A percentile compares a stretch with the other conserved stretches of the same genome.
These are phyloP conservation scores for Catostylus mosaicus DNA, from an alignment of 30 jellyfish, hydroid and myxozoan genomes.

Conservation along the genomic window DNA sequence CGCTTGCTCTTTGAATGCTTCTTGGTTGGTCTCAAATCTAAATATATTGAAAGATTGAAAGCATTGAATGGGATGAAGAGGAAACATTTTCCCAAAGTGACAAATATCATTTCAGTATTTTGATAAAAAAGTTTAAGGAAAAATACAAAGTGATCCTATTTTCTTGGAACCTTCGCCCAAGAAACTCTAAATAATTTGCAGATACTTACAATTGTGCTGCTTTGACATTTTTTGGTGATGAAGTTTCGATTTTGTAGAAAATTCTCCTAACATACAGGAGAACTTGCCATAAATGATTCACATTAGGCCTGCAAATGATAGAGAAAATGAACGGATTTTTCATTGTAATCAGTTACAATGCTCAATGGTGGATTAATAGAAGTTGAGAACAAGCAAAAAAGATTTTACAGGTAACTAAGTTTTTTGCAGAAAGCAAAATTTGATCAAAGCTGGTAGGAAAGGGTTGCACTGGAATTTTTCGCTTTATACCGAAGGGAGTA, in stretches of 20 bases:
- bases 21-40: conserved; percentile 50
- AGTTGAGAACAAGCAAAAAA: neutral
- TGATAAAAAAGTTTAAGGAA: neutral
- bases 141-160: too few species aligned
- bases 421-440: neutral
- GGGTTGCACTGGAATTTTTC: too few species aligned
- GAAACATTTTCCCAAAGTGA: neutral
- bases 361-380: too few species aligned
- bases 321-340: too few species aligned
- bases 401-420: neutral
- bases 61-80: neutral
- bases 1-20: conserved; percentile 55
- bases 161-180: neutral
- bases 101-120: neutral
- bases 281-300: conserved; percentile 88
- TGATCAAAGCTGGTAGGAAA: too few species aligned
- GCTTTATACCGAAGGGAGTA: too few species aligned
- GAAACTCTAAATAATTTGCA: too few species aligned
- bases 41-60: neutral
- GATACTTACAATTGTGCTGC: conserved; percentile 84
- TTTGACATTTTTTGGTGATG: conserved; percentile 58
- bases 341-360: too few species aligned
- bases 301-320: conserved; percentile 71
- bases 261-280: conserved; percentile 76
- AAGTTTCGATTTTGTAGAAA: conserved; percentile 69